Evolutionary conservation across 2,888 invertebrate species (phyloP).

Genomic region (Teinopalpus imperialis): DNA sequence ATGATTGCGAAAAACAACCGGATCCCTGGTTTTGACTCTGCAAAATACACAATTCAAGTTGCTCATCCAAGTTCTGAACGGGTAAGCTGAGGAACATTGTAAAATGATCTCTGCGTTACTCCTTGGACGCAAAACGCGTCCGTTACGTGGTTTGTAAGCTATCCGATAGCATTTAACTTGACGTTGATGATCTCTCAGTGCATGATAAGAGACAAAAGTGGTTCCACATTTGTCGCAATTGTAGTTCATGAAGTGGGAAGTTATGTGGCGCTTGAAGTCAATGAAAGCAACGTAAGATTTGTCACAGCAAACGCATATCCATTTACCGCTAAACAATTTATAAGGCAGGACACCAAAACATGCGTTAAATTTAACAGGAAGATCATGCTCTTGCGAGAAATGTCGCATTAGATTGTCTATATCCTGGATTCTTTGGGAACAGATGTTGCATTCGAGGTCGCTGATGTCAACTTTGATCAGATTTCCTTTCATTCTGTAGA

Average conservation of each 20-base stretch:
- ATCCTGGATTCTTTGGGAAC: slow-evolving; percentile 52
- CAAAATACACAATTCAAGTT: slow-evolving; percentile 74
- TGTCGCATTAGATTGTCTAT: slow-evolving; percentile 64
- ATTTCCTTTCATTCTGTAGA: slow-evolving; percentile 70
- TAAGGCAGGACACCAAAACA: slow-evolving; percentile 69
- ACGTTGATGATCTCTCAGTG: slow-evolving; percentile 63
- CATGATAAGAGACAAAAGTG: slow-evolving; percentile 64
- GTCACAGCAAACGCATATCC: slow-evolving; percentile 65
- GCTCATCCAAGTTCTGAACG: slow-evolving; percentile 71
- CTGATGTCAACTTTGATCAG: slow-evolving; percentile 71
- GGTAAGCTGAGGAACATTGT: slow-evolving; percentile 68
- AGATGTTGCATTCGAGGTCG: slow-evolving; percentile 65
- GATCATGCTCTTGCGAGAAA: slow-evolving; percentile 57
- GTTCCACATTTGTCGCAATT: slow-evolving; percentile 72
- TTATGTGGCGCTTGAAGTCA: slow-evolving; percentile 65
- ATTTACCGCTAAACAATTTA: slow-evolving; percentile 55
- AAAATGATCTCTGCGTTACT: slow-evolving; percentile 70
- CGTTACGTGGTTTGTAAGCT: slow-evolving; percentile 68
- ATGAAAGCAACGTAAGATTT: slow-evolving; percentile 56
- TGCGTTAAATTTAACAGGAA: slow-evolving; percentile 64
- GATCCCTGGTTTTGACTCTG: slow-evolving; percentile 65
- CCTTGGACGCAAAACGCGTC: slow-evolving; percentile 57
- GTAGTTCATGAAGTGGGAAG: slow-evolving; percentile 67
- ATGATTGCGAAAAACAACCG: slow-evolving; percentile 58
- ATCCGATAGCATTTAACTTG: slow-evolving; percentile 69